Base-by-base conservation (phyloP, 2,888 invertebrate species). In the Papilio elwesi region DNA sequence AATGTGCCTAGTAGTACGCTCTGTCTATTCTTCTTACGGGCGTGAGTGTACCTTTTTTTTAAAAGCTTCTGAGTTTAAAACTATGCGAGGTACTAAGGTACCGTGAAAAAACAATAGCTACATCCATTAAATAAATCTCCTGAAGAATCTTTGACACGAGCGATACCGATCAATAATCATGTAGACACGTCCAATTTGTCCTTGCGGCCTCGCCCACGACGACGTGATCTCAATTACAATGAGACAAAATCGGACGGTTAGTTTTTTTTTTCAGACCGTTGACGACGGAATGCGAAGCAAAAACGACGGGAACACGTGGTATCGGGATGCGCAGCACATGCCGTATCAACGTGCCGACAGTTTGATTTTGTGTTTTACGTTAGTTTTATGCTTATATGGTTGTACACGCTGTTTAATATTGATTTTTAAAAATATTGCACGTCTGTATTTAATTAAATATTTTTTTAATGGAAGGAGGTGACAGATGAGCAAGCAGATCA, bases 241-340 rank as follows among this genome's bases (percentile, higher is more conserved):
- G 82, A 80, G 81, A 80, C 80, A 74, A 65, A 79, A 81, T 82
- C 76, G 76, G 77, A 76, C 79, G 75, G 76, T 78, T 78, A 75
- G 38, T 62, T 59, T 63, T 80, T 82, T 83, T 82, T 82, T 81
- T 79, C 74, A 47, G 74, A 79, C 81, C 80, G 81, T 83, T 81
- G 81, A 77, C 76, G 62, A 80, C 78, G 84, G 88, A 87, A 88
- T 88, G 81, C 76, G 76, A 71, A 65, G 78, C 83, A 88, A 89
- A 87, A 88, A 85, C 69, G 68, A 66, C 68, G 62, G 36, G 77
- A 80, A 84, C 88, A 86, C 85, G 87, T 88, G 85, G 82, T 76
- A 77, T 67, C 70, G 75, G 79, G 78, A 80, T 79, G 81, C 78
- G 78, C 75, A 76, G 77, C 78, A 78, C 76, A 77, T 76, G 77